Conservation (phyloP, 2,797 vertebrate genomes). For the Typhlichthys subterraneus region DNA sequence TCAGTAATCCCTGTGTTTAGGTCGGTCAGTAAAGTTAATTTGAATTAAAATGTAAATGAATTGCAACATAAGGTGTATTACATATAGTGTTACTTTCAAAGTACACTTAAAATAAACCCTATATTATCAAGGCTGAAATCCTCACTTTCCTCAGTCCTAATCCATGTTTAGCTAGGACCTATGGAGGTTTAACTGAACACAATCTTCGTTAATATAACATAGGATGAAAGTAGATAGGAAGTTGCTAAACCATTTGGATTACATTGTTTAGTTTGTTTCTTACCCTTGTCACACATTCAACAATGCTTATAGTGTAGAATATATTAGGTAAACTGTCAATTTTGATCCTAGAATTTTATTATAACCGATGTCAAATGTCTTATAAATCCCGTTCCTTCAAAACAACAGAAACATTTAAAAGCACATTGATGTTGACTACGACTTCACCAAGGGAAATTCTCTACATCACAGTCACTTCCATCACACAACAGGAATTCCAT, state of each 20-base stretch:
- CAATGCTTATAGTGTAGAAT: not conserved
- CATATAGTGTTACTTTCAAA: constrained; percentile 19
- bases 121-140: constrained; percentile 45
- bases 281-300: not conserved
- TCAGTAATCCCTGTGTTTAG: constrained; percentile 17
- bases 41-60: constrained; percentile 16
- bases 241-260: constrained; percentile 48
- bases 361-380: constrained; percentile 5
- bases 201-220: constrained; percentile 52
- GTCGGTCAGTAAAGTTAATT: constrained; percentile 36
- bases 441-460: constrained; percentile 31
- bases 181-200: constrained; percentile 42
- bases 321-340: not conserved
- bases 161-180: constrained; percentile 57
- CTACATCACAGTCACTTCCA: constrained; percentile 34
- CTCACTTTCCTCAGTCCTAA: constrained; percentile 45
- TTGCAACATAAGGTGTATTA: constrained; percentile 5
- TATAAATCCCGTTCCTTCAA: constrained; percentile 20
- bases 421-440: constrained; percentile 25
- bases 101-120: constrained; percentile 40
- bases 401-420: constrained; percentile 25
- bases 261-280: constrained; percentile 47
- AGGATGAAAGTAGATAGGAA: constrained; percentile 60
- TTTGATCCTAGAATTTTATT: not conserved
- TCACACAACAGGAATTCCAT: constrained; percentile 20